phyloP scores from a whole-genome alignment of 1,140 invertebrate species.

The Procambarus virginalis region DNA sequence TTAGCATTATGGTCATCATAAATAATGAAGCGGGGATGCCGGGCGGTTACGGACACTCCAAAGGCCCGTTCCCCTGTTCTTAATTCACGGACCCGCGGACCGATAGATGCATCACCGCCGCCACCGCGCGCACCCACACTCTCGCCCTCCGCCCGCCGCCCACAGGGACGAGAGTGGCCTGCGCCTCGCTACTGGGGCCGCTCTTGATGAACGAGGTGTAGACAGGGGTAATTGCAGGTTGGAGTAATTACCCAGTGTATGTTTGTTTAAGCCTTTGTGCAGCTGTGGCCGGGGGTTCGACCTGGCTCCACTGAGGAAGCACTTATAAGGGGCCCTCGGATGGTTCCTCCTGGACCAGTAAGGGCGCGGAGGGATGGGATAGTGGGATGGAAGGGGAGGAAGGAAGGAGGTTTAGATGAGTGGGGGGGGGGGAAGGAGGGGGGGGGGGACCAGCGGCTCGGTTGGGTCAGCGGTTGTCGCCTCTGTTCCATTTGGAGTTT shows the following conservation, averaged over 20 bases:
- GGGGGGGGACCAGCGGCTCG: neutral
- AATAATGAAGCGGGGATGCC: too few relatives aligned
- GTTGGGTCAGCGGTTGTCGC: slow-evolving; percentile 20
- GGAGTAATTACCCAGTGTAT: slow-evolving; percentile 67
- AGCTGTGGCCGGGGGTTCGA: slow-evolving; percentile 62
- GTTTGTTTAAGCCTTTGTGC: slow-evolving; percentile 68
- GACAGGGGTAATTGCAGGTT: slow-evolving; percentile 67
- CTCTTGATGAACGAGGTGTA: slow-evolving; percentile 66
- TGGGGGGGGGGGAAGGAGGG: neutral
- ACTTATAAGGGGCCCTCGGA: slow-evolving; percentile 45
- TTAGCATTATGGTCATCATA: too few relatives aligned
- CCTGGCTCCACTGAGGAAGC: slow-evolving; percentile 54
- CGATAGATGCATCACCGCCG: slow-evolving; percentile 56
- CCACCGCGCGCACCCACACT: neutral
- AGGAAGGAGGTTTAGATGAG: too few relatives aligned
- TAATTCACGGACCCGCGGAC: slow-evolving; percentile 60
- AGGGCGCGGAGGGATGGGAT: slow-evolving; percentile 9
- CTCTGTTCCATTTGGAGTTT: neutral
- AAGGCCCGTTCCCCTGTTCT: slow-evolving; percentile 61
- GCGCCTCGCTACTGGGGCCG: neutral
- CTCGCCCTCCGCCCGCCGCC: neutral
- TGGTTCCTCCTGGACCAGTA: slow-evolving; percentile 21
- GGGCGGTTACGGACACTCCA: slow-evolving; percentile 34
- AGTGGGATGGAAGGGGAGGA: neutral
- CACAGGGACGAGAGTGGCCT: slow-evolving; percentile 22